phyloP scores from a whole-genome alignment of 2,113 vertebrate genomes.

The Verasper variegatus region DNA sequence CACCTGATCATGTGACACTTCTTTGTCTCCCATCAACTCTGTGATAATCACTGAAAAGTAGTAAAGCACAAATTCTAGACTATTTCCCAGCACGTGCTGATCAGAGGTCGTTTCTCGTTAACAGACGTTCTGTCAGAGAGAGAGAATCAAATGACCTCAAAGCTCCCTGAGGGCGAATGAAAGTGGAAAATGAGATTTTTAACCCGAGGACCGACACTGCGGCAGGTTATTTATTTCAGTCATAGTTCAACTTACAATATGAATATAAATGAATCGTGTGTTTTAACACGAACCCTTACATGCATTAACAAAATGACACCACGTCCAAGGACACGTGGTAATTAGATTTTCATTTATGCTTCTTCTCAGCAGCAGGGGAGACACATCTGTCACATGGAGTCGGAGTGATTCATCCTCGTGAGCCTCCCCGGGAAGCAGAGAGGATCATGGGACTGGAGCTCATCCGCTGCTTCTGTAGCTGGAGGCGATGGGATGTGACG shows the following conservation, averaged over 20 bases:
- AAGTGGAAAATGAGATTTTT: neutral
- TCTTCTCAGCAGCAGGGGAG: slow-evolving; percentile 8
- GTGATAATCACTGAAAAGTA: no score
- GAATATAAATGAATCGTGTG: slow-evolving; percentile 18
- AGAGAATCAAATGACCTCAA: no score
- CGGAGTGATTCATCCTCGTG: slow-evolving; percentile 29
- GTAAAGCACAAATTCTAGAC: no score
- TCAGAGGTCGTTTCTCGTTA: neutral
- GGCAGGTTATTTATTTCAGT: neutral
- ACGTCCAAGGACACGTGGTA: slow-evolving; percentile 4
- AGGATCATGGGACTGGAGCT: slow-evolving; percentile 31
- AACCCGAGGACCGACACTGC: neutral
- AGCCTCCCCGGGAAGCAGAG: slow-evolving; percentile 18
- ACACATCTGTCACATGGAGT: slow-evolving; percentile 22
- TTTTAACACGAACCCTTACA: slow-evolving; percentile 22
- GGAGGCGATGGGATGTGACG: slow-evolving; percentile 18
- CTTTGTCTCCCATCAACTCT: no score
- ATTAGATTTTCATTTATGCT: slow-evolving; percentile 31
- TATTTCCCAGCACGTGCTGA: neutral
- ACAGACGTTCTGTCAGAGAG: neutral
- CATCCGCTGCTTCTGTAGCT: slow-evolving; percentile 14
- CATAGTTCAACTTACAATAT: neutral
- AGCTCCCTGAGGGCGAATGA: neutral
- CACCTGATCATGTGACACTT: no score
- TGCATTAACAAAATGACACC: slow-evolving; percentile 9